These are phyloP conservation scores for Hemicrepidius hirtus DNA, from an alignment of 2,888 invertebrate species.

Conservation along the genomic window DNA sequence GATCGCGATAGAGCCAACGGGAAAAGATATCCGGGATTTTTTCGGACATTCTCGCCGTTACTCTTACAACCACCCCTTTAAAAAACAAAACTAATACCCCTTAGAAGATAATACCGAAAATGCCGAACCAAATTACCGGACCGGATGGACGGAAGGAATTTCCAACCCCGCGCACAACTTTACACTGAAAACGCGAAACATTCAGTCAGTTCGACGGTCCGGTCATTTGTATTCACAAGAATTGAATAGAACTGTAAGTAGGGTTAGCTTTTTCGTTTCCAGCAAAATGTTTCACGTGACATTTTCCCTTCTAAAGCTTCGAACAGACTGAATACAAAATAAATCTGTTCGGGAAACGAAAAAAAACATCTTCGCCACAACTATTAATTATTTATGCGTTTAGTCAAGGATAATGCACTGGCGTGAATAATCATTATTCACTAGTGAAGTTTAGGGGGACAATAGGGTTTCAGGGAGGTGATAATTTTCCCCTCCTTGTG, in stretches of 20 bases:
- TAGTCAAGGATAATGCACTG: too few species aligned
- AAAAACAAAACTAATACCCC: constrained; percentile 24
- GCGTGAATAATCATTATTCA: too few species aligned
- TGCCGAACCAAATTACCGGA: constrained; percentile 35
- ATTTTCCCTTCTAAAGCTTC: constrained; percentile 40
- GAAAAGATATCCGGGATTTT: constrained; percentile 13
- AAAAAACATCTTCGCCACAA: too few species aligned
- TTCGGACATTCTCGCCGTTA: constrained; percentile 13
- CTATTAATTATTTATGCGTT: too few species aligned
- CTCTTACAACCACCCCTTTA: constrained; percentile 4
- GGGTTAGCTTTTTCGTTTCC: constrained; percentile 46
- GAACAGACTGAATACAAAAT: constrained; percentile 21
- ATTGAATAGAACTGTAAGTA: constrained; percentile 49
- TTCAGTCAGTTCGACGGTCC: constrained; percentile 49
- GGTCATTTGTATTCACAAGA: constrained; percentile 51
- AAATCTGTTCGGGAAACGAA: too few species aligned
- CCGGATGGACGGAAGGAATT: constrained; percentile 20
- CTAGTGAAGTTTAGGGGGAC: too few species aligned
- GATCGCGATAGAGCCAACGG: constrained; percentile 21
- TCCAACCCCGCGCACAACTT: constrained; percentile 40
- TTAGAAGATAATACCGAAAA: constrained; percentile 28
- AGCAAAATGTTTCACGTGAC: constrained; percentile 46
- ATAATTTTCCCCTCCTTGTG: too few species aligned
- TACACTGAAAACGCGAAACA: constrained; percentile 44
- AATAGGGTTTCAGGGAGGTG: too few species aligned